Percentiles rank a stretch among this genome's conserved stretches.
phyloP scores from a whole-genome alignment of 2,113 vertebrate species.

The Vulpes lagopus region DNA sequence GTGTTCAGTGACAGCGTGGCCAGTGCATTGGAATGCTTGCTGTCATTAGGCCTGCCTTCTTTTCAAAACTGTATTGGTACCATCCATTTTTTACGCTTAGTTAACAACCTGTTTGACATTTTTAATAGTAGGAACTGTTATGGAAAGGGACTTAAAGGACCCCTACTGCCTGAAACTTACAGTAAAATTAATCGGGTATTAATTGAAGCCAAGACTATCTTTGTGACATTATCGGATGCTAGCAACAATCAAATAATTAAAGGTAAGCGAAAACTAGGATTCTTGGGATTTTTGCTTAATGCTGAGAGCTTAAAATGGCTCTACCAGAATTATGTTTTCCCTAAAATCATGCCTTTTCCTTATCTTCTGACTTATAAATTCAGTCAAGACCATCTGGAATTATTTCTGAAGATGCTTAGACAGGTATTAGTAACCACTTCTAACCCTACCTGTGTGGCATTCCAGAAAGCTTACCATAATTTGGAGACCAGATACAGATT shows the following conservation, averaged over 20 bases:
- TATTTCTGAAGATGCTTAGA: slow-evolving; percentile 76
- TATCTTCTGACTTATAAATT: slow-evolving; percentile 72
- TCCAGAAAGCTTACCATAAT: slow-evolving; percentile 81
- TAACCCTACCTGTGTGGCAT: slow-evolving; percentile 76
- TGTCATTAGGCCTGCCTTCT: slow-evolving; percentile 72
- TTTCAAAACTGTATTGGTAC: slow-evolving; percentile 82
- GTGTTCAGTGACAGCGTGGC: slow-evolving; percentile 83
- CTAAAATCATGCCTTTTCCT: slow-evolving; percentile 10
- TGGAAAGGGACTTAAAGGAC: slow-evolving; percentile 65
- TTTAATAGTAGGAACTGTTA: slow-evolving; percentile 76
- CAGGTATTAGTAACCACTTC: slow-evolving; percentile 55
- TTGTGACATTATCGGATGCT: slow-evolving; percentile 77
- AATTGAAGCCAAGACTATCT: slow-evolving; percentile 79
- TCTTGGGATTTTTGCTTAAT: slow-evolving; percentile 85
- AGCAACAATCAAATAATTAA: slow-evolving; percentile 75
- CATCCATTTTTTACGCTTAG: slow-evolving; percentile 76
- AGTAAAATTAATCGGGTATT: slow-evolving; percentile 78
- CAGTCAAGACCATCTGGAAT: slow-evolving; percentile 81
- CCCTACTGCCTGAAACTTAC: slow-evolving; percentile 67
- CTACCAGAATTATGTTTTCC: slow-evolving; percentile 59
- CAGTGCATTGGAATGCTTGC: slow-evolving; percentile 72
- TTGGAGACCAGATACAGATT: slow-evolving; percentile 74
- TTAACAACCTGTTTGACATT: slow-evolving; percentile 71
- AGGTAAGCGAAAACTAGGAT: slow-evolving; percentile 83
- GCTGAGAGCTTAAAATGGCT: slow-evolving; percentile 85